These are phyloP conservation scores for Gasterosteus aculeatus DNA, from an alignment of 2,113 vertebrate species.

Conservation along the genomic window DNA sequence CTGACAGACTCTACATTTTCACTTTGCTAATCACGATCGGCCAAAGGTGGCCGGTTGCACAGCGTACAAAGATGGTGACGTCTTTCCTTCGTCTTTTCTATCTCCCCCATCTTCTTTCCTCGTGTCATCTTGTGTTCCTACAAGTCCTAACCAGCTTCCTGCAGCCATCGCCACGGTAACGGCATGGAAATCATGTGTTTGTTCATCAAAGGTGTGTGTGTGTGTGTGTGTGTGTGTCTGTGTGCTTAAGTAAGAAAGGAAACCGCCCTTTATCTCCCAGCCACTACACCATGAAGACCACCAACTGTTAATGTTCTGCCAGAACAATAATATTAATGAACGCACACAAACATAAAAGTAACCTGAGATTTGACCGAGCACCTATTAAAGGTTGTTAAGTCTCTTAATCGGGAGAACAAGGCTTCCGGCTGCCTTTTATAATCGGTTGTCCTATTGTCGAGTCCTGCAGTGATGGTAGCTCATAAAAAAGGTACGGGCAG, in stretches of 20 bases:
- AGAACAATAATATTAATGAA: not conserved
- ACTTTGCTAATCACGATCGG: constrained; percentile 7
- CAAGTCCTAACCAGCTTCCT: constrained; percentile 19
- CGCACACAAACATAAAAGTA: not conserved
- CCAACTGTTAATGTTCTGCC: not conserved
- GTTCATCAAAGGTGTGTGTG: not conserved
- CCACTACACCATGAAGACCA: not conserved
- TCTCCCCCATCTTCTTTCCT: constrained; percentile 8
- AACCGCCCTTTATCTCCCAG: not conserved
- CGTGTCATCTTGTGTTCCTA: constrained; percentile 1
- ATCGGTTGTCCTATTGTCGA: not conserved
- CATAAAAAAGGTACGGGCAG: constrained; percentile 34
- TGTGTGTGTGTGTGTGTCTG: constrained; percentile 17
- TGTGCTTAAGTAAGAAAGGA: not conserved
- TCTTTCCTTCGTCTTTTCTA: not conserved
- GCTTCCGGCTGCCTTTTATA: constrained; percentile 17
- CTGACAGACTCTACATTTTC: constrained; percentile 16
- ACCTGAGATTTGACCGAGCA: not conserved
- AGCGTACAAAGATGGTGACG: constrained; percentile 11
- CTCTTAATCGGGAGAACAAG: constrained; percentile 30
- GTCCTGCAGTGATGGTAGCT: constrained; percentile 11
- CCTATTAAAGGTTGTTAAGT: not conserved
- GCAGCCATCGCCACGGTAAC: constrained; percentile 36
- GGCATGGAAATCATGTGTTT: constrained; percentile 10
- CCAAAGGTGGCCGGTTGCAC: constrained; percentile 6